Base-by-base conservation (phyloP, 2,888 invertebrate species). In the Ormyrus labotus region DNA sequence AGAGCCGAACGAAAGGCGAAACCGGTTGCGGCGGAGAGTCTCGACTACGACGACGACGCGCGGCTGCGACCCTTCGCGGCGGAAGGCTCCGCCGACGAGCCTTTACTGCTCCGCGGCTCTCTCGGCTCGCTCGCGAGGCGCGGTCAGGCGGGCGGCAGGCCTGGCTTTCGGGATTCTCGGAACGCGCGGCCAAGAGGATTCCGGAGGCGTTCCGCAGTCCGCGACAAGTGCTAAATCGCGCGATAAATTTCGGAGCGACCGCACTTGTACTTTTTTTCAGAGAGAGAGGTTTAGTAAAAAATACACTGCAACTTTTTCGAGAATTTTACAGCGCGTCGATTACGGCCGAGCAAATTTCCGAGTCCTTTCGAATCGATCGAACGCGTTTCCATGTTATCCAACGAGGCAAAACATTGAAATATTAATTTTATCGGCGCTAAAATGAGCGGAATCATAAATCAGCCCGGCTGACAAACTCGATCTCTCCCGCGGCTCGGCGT, bases 91-190 rank as follows among this genome's bases (percentile, higher is more conserved):
- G 53, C 13, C 48, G 19, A 69, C 51, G 47, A 13, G 55, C 58
- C 13, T 13, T 45, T 47, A 2, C 13, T 50, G 48, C 50, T 11
- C 13, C 6, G 7, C 13, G 6, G 8, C 11, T 64, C 11, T 64
- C 9, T 47, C 48, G 8, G 61, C 7, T 61, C 45, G 61, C 34
- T 11, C 68, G 11, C 55, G 34, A 5, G 47, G 13, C 47, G 48
- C 47, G 11, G 45, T 47, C 48, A 4, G 70, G 47, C 13, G 45
- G 5, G 61, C 13, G 5, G 61, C 13, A 45, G 9, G n/a, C 47
- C 5, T 13, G 8, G 45, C 75, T 75, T 75, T 68, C 45, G 67
- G 53, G 75, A 75, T 75, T 68, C 68, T 61, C n/a, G 67, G 53
- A 75, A 75, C 68, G 58, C 58, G 50, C n/a, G 7, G 11, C 58